These are phyloP conservation scores for Pemphigus obesinymphae DNA, from an alignment of 1,140 invertebrate genomes.

Conservation along the genomic window DNA sequence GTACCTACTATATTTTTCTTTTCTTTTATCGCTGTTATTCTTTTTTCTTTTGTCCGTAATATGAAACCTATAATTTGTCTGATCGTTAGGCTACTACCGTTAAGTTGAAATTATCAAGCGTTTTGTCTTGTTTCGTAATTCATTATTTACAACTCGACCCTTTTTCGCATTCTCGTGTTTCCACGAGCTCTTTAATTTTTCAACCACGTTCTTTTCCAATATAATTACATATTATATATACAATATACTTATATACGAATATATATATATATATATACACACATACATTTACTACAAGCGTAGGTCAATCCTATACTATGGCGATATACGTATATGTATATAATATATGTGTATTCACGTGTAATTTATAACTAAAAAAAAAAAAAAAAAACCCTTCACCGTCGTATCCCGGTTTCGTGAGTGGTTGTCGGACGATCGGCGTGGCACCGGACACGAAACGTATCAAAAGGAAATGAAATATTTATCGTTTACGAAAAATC, in stretches of 20 bases:
- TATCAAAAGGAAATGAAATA: conserved; percentile 15
- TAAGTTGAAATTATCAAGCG: conserved; percentile 2
- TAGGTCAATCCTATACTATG: too few species aligned
- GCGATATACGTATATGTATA: too few species aligned
- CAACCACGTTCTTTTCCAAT: not conserved
- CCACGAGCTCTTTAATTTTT: conserved; percentile 23
- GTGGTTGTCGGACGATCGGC: not conserved
- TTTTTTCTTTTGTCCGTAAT: not conserved
- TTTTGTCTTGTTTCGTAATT: conserved; percentile 16
- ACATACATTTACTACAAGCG: not conserved
- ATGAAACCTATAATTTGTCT: conserved; percentile 27
- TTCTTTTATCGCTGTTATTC: not conserved
- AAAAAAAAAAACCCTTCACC: not conserved
- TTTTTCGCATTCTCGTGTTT: not conserved
- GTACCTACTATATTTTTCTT: not conserved
- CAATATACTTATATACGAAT: too few species aligned
- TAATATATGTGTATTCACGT: not conserved
- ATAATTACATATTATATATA: conserved; percentile 14
- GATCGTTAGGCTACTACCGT: not conserved
- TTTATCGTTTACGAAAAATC: conserved; percentile 1
- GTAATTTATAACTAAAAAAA: not conserved
- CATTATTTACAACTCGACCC: conserved; percentile 25
- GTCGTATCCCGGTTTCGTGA: not conserved
- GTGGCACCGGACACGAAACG: not conserved
- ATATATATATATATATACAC: not conserved